Percentiles rank a stretch among this genome's conserved stretches.
Evolutionary conservation across 1,140 invertebrate species (phyloP).

Genomic region (Heliothis virescens): DNA sequence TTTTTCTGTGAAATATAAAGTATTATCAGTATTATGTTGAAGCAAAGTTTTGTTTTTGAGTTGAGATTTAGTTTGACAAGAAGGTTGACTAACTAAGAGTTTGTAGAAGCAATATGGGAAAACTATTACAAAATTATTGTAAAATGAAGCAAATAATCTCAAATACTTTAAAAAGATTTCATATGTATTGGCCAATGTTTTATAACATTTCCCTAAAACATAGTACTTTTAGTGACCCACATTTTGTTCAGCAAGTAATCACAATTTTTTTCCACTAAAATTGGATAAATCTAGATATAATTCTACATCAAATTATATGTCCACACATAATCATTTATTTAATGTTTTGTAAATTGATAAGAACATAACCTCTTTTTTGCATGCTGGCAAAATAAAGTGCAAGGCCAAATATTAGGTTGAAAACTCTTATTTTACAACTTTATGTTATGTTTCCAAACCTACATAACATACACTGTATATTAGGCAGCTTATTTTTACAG

Average conservation of each 20-base stretch:
- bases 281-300: conserved; percentile 5
- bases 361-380: conserved; percentile 47
- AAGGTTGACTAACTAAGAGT: neutral
- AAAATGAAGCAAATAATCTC: neutral
- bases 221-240: conserved; percentile 29
- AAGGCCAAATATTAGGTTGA: conserved; percentile 12
- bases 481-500: too few species aligned
- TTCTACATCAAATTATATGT: neutral
- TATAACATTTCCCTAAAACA: conserved; percentile 15
- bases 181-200: neutral
- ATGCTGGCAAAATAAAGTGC: conserved; percentile 42
- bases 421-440: conserved; percentile 1
- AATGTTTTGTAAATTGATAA: conserved; percentile 34
- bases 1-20: neutral
- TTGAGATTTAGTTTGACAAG: neutral
- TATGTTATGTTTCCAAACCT: too few species aligned
- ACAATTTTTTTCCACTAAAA: conserved; percentile 3
- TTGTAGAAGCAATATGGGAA: neutral
- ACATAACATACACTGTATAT: too few species aligned
- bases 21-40: neutral
- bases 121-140: conserved; percentile 8
- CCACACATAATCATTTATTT: conserved; percentile 10
- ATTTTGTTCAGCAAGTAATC: conserved; percentile 25
- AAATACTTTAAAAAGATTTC: neutral
- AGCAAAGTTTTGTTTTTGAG: neutral